Evolutionary conservation across 2,797 vertebrate species (phyloP), one percentile per base, ranked within the genome.

Genomic region (Enteromius unitaeniatus): DNA sequence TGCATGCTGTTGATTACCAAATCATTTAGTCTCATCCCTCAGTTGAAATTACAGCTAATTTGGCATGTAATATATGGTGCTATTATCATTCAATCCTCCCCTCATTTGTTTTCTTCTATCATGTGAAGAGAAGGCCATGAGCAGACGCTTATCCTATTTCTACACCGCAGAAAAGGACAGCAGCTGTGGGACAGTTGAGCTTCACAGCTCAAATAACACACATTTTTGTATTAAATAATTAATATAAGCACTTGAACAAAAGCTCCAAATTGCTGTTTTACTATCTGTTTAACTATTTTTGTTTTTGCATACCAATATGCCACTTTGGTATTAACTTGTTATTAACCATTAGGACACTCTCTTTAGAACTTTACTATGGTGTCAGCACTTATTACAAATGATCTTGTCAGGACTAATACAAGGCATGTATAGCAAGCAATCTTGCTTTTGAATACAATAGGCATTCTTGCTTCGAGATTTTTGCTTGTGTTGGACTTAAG

Each of bases 301-400:
- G 37, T 21, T 26, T 45, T 70, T 26, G 11, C 73, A 76, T 58
- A 58, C 53, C n/a, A 55, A 15, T 37, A n/a, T 55, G 74, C 62
- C 73, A 26, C 28, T 51, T 49, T 26, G 8, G 23, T 34, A 28
- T 28, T 28, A 28, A 28, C 19, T 60, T 2, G 7, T 55, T 55
- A 42, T 76, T 53, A 37, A 51, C 34, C 81, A 75, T 67, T 65
- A 31, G 7, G 45, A 75, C 45, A 82, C 47, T 74, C 69, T 62
- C 40, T 51, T 28, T 40, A 51, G 28, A 26, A 69, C 75, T 80
- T 79, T 76, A 80, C 31, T 76, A 62, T 76, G 45, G 76, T 74
- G 80, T 87, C 84, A 87, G 67, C 84, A 78, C 77, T 64, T 77
- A 28, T 67, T 40, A 53, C 60, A 83, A 65, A 83, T 58, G 21